A percentile compares a stretch with the other conserved stretches of the same genome.
phyloP scores from a whole-genome alignment of 1,140 invertebrate species.

The Saccostrea echinata region DNA sequence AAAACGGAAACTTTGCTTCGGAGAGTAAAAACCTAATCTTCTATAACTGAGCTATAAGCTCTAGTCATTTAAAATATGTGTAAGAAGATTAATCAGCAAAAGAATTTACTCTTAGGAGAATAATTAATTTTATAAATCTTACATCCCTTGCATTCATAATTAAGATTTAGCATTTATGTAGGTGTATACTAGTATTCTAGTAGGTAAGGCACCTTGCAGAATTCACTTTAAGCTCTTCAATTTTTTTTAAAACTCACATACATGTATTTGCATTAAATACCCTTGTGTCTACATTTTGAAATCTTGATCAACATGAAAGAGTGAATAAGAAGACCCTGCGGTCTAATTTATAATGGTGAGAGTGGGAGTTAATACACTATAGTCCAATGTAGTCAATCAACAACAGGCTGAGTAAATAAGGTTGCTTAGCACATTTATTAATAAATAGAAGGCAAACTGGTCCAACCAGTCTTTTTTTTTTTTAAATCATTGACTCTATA shows the following conservation, averaged over 20 bases:
- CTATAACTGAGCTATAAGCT: neutral
- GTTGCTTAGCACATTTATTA: conserved; percentile 3
- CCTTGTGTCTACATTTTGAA: neutral
- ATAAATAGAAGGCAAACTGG: neutral
- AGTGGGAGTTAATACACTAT: neutral
- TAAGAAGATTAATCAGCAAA: neutral
- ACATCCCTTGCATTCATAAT: neutral
- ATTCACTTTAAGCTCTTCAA: too few species aligned
- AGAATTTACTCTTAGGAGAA: neutral
- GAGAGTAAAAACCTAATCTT: neutral
- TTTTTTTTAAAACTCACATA: too few species aligned
- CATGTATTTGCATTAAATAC: too few species aligned
- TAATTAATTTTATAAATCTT: neutral
- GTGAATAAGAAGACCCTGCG: neutral
- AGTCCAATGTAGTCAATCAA: neutral
- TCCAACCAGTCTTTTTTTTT: conserved; percentile 1
- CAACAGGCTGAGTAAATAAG: neutral
- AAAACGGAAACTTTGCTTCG: neutral
- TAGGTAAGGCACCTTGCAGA: too few species aligned
- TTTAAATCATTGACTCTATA: conserved; percentile 5
- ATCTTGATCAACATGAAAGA: neutral
- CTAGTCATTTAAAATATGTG: neutral
- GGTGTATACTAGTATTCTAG: too few species aligned
- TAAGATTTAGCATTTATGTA: neutral
- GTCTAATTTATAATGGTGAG: neutral